A percentile compares a stretch with the other conserved stretches of the same genome.
Conservation (phyloP, 2,113 vertebrate species). For the Ahaetulla prasina region DNA sequence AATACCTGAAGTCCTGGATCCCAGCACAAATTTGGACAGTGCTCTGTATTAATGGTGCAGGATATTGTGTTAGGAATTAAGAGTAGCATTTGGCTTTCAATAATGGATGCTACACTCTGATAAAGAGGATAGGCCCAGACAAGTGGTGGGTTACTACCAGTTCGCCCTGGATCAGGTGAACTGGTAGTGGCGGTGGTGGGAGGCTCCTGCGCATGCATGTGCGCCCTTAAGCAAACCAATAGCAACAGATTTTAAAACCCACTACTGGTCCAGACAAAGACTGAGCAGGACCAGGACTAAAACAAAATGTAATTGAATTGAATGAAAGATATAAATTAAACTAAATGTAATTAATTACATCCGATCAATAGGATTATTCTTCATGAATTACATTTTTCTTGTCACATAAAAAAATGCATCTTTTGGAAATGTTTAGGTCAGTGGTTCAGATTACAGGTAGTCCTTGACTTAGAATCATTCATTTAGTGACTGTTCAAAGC, state of each 20-base stretch:
- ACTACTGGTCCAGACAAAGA: not conserved
- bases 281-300: not conserved
- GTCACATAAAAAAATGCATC: not conserved
- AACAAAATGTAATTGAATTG: not conserved
- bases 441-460: not conserved
- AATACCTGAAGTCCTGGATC: not conserved
- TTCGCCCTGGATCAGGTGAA: no score
- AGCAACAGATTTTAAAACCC: no score
- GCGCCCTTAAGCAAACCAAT: no score
- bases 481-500: not conserved
- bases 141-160: no score
- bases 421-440: not conserved
- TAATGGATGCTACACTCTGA: not conserved
- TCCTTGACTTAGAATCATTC: not conserved
- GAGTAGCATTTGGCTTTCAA: not conserved
- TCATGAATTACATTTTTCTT: not conserved
- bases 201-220: no score
- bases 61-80: not conserved
- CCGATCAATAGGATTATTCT: not conserved
- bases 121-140: not conserved
- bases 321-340: not conserved
- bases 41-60: not conserved
- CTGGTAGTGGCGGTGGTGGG: no score
- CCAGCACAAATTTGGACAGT: not conserved
- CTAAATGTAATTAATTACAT: not conserved